Percentiles rank a stretch among this genome's conserved stretches.
Evolutionary conservation across 2,797 vertebrate genomes (phyloP).

Genomic region (Psittacula echo): DNA sequence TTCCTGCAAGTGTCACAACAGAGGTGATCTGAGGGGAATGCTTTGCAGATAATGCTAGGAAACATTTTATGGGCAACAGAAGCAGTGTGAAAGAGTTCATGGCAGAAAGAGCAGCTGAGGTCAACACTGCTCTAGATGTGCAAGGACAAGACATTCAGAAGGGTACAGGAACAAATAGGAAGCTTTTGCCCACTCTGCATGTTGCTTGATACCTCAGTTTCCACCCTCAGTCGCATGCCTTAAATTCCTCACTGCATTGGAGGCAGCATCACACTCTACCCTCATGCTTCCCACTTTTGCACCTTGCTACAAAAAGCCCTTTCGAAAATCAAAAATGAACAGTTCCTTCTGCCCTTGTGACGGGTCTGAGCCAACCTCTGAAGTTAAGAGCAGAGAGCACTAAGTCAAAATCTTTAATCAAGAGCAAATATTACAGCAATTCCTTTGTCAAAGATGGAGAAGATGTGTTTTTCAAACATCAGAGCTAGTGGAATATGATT

Average conservation of each 20-base stretch:
- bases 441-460: background rate
- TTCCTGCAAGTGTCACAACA: background rate
- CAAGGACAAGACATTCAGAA: background rate
- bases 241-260: background rate
- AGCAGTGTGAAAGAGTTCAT: background rate
- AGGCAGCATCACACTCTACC: background rate
- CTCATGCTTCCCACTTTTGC: background rate
- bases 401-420: background rate
- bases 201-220: background rate
- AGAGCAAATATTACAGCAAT: background rate
- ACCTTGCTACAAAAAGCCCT: background rate
- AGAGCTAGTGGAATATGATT: background rate
- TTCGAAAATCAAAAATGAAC: background rate
- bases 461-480: background rate
- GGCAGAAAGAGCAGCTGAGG: background rate
- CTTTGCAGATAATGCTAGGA: background rate
- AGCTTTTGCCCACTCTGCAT: background rate
- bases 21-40: background rate
- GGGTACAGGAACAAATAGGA: background rate
- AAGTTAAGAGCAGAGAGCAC: background rate
- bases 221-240: accelerated
- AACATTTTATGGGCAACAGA: background rate
- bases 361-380: background rate
- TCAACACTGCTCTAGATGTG: background rate
- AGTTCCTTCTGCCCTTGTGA: background rate